Evolutionary conservation across 2,888 invertebrate species (phyloP).

Genomic region (Crossocerus cetratus): DNA sequence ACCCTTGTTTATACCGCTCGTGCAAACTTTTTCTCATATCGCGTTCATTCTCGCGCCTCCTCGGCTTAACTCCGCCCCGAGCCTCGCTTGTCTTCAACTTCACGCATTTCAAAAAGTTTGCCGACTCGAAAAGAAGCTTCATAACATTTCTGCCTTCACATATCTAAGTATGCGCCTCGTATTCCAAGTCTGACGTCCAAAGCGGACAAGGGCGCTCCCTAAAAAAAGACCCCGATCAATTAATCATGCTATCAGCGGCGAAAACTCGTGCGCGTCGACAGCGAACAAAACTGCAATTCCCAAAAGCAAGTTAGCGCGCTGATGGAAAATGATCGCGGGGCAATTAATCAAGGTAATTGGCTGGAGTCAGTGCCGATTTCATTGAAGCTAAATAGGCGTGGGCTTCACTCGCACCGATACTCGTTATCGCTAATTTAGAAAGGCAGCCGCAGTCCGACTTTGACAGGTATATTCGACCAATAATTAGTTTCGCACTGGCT

Average conservation of each 20-base stretch:
- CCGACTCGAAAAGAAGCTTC: too few relatives aligned
- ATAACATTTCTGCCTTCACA: too few relatives aligned
- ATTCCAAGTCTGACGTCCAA: too few relatives aligned
- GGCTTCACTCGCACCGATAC: not conserved
- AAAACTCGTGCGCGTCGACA: too few relatives aligned
- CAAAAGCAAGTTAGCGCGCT: not conserved
- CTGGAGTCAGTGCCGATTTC: not conserved
- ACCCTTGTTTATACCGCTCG: constrained; percentile 20
- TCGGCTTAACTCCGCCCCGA: too few relatives aligned
- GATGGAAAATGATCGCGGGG: not conserved
- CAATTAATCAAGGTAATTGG: not conserved
- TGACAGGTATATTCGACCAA: not conserved
- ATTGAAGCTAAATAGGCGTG: not conserved
- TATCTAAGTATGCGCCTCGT: too few relatives aligned
- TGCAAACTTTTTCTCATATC: not conserved
- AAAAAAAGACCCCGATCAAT: too few relatives aligned
- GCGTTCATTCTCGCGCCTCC: too few relatives aligned
- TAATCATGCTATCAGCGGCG: too few relatives aligned
- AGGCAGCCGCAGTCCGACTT: not conserved
- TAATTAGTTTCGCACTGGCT: not conserved
- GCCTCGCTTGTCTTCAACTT: too few relatives aligned
- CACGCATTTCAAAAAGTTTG: too few relatives aligned
- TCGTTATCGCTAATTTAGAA: not conserved
- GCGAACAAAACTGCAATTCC: not conserved
- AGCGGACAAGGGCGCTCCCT: too few relatives aligned